Evolutionary conservation across 2,113 vertebrate species (phyloP).

Genomic region (Ahaetulla prasina): DNA sequence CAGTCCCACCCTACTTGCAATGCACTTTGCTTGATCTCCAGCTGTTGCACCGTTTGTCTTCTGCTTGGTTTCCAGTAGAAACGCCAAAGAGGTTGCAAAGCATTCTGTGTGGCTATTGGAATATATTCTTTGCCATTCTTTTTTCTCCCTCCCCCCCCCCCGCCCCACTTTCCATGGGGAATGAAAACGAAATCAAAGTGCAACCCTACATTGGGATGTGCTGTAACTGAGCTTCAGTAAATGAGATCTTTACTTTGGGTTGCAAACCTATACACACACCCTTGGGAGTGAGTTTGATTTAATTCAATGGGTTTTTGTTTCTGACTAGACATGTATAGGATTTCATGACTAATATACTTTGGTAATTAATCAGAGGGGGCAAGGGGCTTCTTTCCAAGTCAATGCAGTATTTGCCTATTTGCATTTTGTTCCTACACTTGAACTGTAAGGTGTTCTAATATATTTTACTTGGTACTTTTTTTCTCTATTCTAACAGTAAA

Average conservation of each 20-base stretch:
- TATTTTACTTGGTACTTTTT: neutral
- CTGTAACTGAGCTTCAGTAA: neutral
- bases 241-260: neutral
- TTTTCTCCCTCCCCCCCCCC: neutral
- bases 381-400: neutral
- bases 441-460: too few species aligned
- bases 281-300: neutral
- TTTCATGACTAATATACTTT: neutral
- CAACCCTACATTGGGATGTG: neutral
- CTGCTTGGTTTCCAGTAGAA: constrained; percentile 18
- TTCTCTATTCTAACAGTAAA: neutral
- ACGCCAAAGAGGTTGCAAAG: neutral
- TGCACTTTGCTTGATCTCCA: neutral
- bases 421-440: neutral
- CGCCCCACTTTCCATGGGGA: neutral
- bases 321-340: neutral
- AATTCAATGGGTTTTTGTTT: neutral
- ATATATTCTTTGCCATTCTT: constrained; percentile 7
- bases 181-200: neutral
- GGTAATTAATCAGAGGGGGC: neutral
- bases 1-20: neutral
- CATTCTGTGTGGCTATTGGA: neutral
- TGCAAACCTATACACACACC: neutral
- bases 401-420: neutral
- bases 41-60: constrained; percentile 20